These are phyloP conservation scores for Cordylochernes scorpioides DNA, from an alignment of 2,888 invertebrate genomes.

Conservation along the genomic window DNA sequence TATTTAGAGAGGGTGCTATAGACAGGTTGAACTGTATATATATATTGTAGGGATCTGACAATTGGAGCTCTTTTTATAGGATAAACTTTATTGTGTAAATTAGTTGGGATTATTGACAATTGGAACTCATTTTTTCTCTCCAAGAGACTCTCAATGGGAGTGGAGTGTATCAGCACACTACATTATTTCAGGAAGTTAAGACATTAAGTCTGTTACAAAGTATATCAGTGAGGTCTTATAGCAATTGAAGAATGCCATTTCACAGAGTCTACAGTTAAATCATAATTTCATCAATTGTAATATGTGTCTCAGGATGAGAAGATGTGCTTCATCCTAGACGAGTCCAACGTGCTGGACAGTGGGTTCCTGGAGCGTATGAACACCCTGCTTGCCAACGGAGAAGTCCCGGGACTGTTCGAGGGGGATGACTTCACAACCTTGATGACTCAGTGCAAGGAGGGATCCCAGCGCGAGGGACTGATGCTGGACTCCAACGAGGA, in stretches of 20 bases:
- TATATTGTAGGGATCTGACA: no score
- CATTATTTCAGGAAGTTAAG: no score
- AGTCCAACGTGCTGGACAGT: slow-evolving; percentile 92
- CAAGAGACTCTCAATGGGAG: no score
- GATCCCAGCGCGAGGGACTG: slow-evolving; percentile 82
- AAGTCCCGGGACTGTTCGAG: slow-evolving; percentile 77
- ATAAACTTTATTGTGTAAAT: no score
- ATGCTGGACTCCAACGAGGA: slow-evolving; percentile 98
- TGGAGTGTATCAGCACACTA: no score
- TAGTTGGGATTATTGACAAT: no score
- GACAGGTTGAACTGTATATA: no score
- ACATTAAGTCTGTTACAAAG: no score
- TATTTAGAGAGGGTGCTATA: no score
- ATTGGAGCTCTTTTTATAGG: no score
- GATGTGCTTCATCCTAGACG: slow-evolving; percentile 94
- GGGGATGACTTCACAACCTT: slow-evolving; percentile 94
- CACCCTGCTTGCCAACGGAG: slow-evolving; percentile 89
- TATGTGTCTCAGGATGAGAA: slow-evolving; percentile 56
- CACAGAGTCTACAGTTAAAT: not conserved
- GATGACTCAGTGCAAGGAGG: slow-evolving; percentile 99
- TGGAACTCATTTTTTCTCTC: no score
- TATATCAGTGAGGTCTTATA: no score
- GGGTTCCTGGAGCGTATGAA: slow-evolving; percentile 98
- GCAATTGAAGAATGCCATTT: not conserved
- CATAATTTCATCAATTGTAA: not conserved